Percentiles rank a stretch among this genome's conserved stretches.
phyloP scores from a whole-genome alignment of 1,140 invertebrate genomes.

The Himalopsyche phryganea region DNA sequence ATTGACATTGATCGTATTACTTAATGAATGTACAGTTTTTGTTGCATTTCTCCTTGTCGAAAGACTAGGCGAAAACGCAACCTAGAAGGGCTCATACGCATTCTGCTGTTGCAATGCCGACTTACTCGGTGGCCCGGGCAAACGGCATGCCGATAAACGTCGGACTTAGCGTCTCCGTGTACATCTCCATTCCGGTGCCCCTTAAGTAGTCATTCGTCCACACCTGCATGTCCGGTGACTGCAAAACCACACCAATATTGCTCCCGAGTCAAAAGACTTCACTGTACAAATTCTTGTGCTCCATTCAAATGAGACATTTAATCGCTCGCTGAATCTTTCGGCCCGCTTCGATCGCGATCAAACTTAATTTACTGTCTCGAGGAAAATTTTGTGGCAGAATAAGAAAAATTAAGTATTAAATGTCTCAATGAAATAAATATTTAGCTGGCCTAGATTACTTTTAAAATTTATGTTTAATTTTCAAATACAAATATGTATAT shows the following conservation, averaged over 20 bases:
- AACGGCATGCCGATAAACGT: constrained; percentile 97
- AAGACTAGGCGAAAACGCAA: neutral
- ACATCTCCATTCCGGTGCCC: constrained; percentile 99
- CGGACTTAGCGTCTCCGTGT: constrained; percentile 94
- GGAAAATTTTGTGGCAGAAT: too few species aligned
- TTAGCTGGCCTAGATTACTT: too few species aligned
- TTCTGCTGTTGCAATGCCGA: constrained; percentile 44
- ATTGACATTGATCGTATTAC: too few species aligned
- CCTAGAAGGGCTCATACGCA: constrained; percentile 10
- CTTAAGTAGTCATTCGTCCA: constrained; percentile 99
- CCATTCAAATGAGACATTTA: neutral
- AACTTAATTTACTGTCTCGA: too few species aligned
- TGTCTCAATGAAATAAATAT: too few species aligned
- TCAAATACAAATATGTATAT: too few species aligned
- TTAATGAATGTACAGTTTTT: constrained; percentile 10
- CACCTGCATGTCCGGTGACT: constrained; percentile 90
- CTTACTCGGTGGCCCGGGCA: constrained; percentile 97
- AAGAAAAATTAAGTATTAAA: too few species aligned
- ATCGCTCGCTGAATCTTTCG: too few species aligned
- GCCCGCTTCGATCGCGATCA: too few species aligned
- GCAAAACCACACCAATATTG: constrained; percentile 36
- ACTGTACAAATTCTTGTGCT: neutral
- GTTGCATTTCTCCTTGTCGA: neutral
- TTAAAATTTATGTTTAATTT: too few species aligned
- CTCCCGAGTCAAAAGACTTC: neutral